These are phyloP conservation scores for Camponotus fellah DNA, from an alignment of 2,888 invertebrate genomes.

Conservation along the genomic window DNA sequence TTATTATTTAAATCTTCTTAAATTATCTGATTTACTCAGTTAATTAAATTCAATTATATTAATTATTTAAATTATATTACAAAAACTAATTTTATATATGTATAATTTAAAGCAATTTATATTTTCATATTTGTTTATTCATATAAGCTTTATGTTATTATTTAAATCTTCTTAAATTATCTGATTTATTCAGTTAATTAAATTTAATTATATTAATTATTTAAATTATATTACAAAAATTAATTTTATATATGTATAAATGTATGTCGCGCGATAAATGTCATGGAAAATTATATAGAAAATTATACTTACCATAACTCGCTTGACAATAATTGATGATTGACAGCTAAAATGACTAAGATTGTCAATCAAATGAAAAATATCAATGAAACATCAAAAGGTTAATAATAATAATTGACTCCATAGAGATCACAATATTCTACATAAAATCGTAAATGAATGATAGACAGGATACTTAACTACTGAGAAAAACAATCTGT, in stretches of 20 bases:
- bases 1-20: background rate
- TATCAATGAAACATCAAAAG: constrained; percentile 10
- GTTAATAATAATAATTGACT: constrained; percentile 9
- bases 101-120: too few relatives aligned
- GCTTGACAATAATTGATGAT: constrained; percentile 6
- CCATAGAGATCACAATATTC: background rate
- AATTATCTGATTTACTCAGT: background rate
- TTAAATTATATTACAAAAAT: constrained; percentile 2
- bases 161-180: background rate
- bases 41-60: background rate
- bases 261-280: background rate
- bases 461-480: background rate
- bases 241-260: background rate
- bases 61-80: constrained; percentile 4
- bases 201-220: background rate
- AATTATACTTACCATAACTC: background rate
- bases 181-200: too few relatives aligned
- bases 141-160: background rate
- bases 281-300: background rate
- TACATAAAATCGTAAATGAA: background rate
- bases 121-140: background rate
- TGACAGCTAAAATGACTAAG: background rate
- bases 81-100: background rate
- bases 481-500: background rate
- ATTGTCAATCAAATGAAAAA: constrained; percentile 8